Conservation (phyloP, 2,888 invertebrate species). For the Macroteleia sp. region DNA sequence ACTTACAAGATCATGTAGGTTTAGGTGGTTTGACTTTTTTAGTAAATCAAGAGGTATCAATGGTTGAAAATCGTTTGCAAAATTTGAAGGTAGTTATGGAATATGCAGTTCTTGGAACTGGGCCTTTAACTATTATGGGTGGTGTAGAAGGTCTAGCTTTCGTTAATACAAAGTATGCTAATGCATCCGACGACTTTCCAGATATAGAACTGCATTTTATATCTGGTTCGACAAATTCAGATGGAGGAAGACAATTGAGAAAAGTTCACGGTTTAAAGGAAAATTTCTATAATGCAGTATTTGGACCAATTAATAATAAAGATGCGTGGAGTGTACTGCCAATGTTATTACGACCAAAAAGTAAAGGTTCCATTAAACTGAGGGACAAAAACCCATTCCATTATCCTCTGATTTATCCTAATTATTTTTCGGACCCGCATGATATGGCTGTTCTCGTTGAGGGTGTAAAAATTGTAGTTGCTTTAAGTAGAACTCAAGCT, state of each 20-base stretch:
- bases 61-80: slow-evolving; percentile 91
- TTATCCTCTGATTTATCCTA: slow-evolving; percentile 95
- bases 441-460: slow-evolving; percentile 93
- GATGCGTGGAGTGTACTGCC: slow-evolving; percentile 94
- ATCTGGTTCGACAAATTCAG: slow-evolving; percentile 93
- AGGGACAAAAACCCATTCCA: slow-evolving; percentile 93
- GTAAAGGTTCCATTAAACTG: slow-evolving; percentile 92
- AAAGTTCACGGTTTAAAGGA: slow-evolving; percentile 91
- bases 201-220: slow-evolving; percentile 95
- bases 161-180: slow-evolving; percentile 94
- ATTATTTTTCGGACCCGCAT: slow-evolving; percentile 92
- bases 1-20: slow-evolving; percentile 95
- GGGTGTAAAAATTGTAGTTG: slow-evolving; percentile 93
- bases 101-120: slow-evolving; percentile 91
- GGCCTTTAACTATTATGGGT: slow-evolving; percentile 91
- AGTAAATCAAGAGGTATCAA: slow-evolving; percentile 91
- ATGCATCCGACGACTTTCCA: slow-evolving; percentile 90
- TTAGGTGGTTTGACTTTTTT: slow-evolving; percentile 93
- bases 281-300: slow-evolving; percentile 92
- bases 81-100: slow-evolving; percentile 91
- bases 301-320: slow-evolving; percentile 88
- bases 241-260: slow-evolving; percentile 91
- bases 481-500: slow-evolving; percentile 91
- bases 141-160: slow-evolving; percentile 95
- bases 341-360: slow-evolving; percentile 94